phyloP scores from a whole-genome alignment of 2,888 invertebrate genomes.

The Tiphia femorata region DNA sequence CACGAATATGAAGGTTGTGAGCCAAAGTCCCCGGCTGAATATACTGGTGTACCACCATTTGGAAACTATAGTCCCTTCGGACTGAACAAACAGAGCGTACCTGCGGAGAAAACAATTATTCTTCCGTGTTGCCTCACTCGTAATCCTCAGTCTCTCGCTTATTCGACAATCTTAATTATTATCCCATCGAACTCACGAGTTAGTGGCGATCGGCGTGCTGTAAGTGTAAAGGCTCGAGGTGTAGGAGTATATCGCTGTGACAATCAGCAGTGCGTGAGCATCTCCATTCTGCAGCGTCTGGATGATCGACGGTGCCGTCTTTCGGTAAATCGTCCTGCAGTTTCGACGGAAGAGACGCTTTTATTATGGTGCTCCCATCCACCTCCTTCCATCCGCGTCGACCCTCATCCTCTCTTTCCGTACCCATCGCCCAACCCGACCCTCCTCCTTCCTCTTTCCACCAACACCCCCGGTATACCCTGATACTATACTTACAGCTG shows the following conservation, averaged over 20 bases:
- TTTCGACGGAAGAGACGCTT: constrained; percentile 40
- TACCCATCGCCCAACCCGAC: constrained; percentile 12
- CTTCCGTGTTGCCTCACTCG: background rate
- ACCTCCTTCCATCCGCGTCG: constrained; percentile 1
- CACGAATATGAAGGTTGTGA: constrained; percentile 33
- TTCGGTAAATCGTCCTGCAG: constrained; percentile 50
- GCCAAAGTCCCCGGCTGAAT: constrained; percentile 46
- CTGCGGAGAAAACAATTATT: constrained; percentile 23
- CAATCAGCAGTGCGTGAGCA: constrained; percentile 43
- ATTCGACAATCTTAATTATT: no score
- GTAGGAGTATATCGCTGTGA: constrained; percentile 37
- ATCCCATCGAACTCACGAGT: constrained; percentile 29
- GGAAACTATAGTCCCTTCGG: constrained; percentile 43
- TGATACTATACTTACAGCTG: constrained; percentile 49
- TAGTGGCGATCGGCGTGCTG: constrained; percentile 33
- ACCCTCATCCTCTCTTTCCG: constrained; percentile 16
- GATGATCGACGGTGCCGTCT: constrained; percentile 21
- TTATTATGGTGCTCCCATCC: constrained; percentile 41
- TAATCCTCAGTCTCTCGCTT: background rate
- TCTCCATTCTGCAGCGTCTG: constrained; percentile 42
- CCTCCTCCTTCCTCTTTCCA: constrained; percentile 2
- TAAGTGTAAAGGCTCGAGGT: constrained; percentile 43
- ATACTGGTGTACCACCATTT: constrained; percentile 52
- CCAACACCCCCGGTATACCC: constrained; percentile 11
- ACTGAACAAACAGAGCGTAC: constrained; percentile 47